Base-by-base conservation (phyloP, 2,888 invertebrate species). In the Panorpa germanica region DNA sequence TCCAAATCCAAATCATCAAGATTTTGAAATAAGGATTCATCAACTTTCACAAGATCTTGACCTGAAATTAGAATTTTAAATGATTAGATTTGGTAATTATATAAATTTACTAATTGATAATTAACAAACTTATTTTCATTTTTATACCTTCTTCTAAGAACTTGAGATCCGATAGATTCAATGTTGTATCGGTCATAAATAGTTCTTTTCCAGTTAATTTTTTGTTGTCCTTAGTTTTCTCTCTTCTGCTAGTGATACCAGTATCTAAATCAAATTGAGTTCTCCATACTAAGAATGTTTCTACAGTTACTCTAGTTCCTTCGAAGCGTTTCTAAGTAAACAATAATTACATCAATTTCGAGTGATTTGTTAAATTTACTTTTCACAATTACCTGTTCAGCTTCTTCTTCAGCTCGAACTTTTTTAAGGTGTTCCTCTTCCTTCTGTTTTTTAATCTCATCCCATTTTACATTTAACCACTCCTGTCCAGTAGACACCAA, bases 91-190 rank as follows among this genome's bases (percentile, higher is more conserved):
- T 10, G 12, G 12, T 6, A 7, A 25, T 25, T 8, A 25, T 25
- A 5, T 13, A 6, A 7, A 12, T 11, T 6, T n/a, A 5, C 18
- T 15, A n/a, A 6, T 3, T 4, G 19, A 28, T n/a, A 15, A n/a
- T 23, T 12, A 27, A 13, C 18, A 28, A 26, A 19, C 12, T 29
- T 11, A 15, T 39, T 54, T 32, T 53, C 53, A 37, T 55, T 49
- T 5, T 44, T 45, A 15, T 55, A 67, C 82, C 83, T 55, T 85
- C 90, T 54, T 88, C 78, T 40, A 91, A 62, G 62, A 90, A 95
- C 55, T 88, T 82, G 34, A 98, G 72, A 61, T 98, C 98, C 4
- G 96, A 96, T 45, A 93, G 86, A 55, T 83, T 85, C 39, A 98
- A 66, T 2, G 91, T 82, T 37, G 77, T 81, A 52, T 98, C 96